Evolutionary conservation across 2,888 invertebrate genomes (phyloP), one percentile per base, ranked within the genome.

Genomic region (Polydrusus cervinus): DNA sequence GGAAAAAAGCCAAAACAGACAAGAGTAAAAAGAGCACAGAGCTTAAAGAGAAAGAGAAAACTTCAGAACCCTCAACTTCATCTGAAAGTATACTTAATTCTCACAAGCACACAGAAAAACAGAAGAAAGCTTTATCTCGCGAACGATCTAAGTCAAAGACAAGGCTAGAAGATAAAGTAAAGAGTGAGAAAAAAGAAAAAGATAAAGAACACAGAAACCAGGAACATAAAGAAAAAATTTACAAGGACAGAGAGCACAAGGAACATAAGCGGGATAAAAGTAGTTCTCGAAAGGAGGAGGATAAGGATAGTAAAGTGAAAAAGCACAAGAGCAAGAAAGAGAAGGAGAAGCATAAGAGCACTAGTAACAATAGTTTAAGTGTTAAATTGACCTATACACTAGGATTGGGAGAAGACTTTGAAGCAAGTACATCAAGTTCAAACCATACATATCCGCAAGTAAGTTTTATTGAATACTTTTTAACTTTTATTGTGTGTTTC

Each of bases 381-480:
- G 65, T 74, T 9, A 55, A 53, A 10, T 66, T 75, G 40, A 71
- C 34, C 45, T 61, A 65, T 55, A 60, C 69, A 8, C n/a, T 70
- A 57, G 70, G 49, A 49, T 70, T 62, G 55, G 69, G 51, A 11
- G 76, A 76, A 18, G 80, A 79, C 60, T 75, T 77, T 53, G 80
- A 80, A 62, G 79, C 83, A 1, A 79, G 81, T 64, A 79, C 82
- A 40, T 82, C 82, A 9, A 75, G 78, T 69, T 68, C 76, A 57
- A 83, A 83, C 71, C 70, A 79, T 60, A 83, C 83, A 77, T 82
- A 82, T 80, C 83, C 82, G 66, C 79, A 80, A 76, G 81, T 81
- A 76, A 79, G 74, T 78, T 25, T 25, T 25, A 25, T 25, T 25
- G 25, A 5, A 25, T 25, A 25, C 25, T 25, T n/a, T n/a, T n/a